Evolutionary conservation across 1,140 invertebrate genomes (phyloP).

Genomic region (Drosophila kohkoa): DNA sequence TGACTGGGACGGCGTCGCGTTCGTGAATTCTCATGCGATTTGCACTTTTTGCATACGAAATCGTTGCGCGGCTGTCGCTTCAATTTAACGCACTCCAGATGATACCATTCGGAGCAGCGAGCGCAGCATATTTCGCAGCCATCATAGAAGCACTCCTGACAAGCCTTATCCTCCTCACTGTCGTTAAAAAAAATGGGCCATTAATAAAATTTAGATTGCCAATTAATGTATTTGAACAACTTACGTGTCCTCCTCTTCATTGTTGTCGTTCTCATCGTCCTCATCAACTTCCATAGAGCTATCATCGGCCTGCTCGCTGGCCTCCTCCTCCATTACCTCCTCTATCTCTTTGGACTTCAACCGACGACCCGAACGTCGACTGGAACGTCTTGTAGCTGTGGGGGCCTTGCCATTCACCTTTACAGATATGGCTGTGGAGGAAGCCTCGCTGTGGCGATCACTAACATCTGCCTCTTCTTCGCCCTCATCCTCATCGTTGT

Average conservation of each 20-base stretch:
- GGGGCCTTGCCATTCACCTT: constrained; percentile 41
- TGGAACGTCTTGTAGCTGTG: constrained; percentile 3
- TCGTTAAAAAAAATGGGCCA: neutral
- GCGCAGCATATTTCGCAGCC: constrained; percentile 72
- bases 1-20: constrained; percentile 52
- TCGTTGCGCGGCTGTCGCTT: constrained; percentile 66
- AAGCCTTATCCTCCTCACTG: constrained; percentile 69
- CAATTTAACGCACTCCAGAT: constrained; percentile 72
- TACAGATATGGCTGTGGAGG: constrained; percentile 4
- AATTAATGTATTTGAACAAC: constrained; percentile 4
- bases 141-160: constrained; percentile 72
- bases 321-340: constrained; percentile 85
- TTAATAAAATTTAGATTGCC: neutral
- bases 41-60: constrained; percentile 71
- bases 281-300: constrained; percentile 79
- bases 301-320: constrained; percentile 24
- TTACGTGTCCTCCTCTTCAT: constrained; percentile 85
- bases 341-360: constrained; percentile 63
- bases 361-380: constrained; percentile 17
- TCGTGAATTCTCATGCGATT: constrained; percentile 40
- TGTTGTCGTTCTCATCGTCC: constrained; percentile 81
- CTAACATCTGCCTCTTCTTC: constrained; percentile 9
- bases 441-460: constrained; percentile 37
- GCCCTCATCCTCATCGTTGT: constrained; percentile 24
- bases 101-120: constrained; percentile 64